phyloP scores from a whole-genome alignment of 2,888 invertebrate species.

The Podabrus alpinus region DNA sequence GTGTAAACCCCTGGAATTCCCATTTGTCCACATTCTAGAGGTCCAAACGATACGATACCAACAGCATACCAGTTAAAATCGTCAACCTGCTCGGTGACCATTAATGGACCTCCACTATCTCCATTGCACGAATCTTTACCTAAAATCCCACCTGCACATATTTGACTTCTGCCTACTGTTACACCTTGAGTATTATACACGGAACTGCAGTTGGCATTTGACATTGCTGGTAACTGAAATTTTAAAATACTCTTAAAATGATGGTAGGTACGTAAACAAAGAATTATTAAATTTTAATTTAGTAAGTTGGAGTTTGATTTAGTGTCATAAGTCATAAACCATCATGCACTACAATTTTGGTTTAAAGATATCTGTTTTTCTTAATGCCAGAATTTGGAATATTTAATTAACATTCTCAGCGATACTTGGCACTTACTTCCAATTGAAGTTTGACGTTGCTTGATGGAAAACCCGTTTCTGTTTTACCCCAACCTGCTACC shows the following conservation, averaged over 20 bases:
- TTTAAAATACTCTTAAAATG: not conserved
- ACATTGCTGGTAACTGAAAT: constrained; percentile 57
- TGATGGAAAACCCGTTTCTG: constrained; percentile 55
- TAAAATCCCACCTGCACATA: constrained; percentile 65
- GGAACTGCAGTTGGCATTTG: constrained; percentile 56
- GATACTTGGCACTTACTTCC: constrained; percentile 37
- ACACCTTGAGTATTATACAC: constrained; percentile 59
- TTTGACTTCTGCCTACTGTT: constrained; percentile 57
- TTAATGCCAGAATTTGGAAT: no score
- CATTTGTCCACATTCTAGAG: constrained; percentile 58
- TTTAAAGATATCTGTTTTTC: no score
- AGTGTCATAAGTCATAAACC: no score
- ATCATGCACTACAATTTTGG: no score
- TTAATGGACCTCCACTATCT: constrained; percentile 68
- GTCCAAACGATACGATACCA: constrained; percentile 67
- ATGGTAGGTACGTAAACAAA: no score
- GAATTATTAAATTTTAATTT: no score
- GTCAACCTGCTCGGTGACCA: constrained; percentile 46
- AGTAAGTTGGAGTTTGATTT: no score
- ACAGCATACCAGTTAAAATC: constrained; percentile 57
- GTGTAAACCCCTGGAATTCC: constrained; percentile 68
- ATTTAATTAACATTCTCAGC: no score
- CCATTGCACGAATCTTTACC: constrained; percentile 65
- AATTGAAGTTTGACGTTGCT: constrained; percentile 60
- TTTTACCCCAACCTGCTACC: constrained; percentile 71